Base-by-base conservation (phyloP, 2,113 vertebrate genomes). In the Daubentonia madagascariensis region DNA sequence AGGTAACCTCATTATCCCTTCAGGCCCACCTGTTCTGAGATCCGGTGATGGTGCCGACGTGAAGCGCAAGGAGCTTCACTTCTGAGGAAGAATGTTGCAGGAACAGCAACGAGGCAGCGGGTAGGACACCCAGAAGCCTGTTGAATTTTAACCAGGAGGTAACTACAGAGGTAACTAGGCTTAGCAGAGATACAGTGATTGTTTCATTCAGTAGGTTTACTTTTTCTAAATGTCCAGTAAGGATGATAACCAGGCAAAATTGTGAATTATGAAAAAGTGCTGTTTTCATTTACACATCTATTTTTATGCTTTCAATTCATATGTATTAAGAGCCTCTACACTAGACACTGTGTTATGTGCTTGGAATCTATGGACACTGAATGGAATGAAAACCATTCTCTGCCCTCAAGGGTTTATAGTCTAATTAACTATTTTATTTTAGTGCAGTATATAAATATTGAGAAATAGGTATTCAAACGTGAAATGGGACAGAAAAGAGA, bases 1-100 rank as follows among this genome's bases (percentile, higher is more conserved):
- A 67, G 84, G 75, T 94, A 95, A 81, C 45, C 48, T 95, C 67
- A 93, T 97, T 88, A 78, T 43, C 45, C 52, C 73, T 89, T 96
- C 61, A 78, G 78, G 40, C 10, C 32, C 32, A 86, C 17, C 32
- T 85, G 97, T 50, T 30, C 37, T 68, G 40, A 81, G 40, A 81
- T 57, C 91, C 84, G 92, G 13, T 50, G 35, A 87, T 79, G n/a
- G 65, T 59, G 17, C 3, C 80, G 78, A 78, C 20, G 30, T 76
- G 59, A 87, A 89, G 32, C 43, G 43, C 63, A 79, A 72, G 9
- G 8, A 83, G 8, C 8, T 93, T 89, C 75, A 48, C 22, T 83
- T 50, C 87, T 40, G 20, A 81, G 65, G 45, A 70, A 96, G 25
- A 76, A 65, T 18, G 25, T 2, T 72, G 72, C 35, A 93, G 40